Evolutionary conservation across 2,888 invertebrate species (phyloP).

Genomic region (Macroteleia sp.): DNA sequence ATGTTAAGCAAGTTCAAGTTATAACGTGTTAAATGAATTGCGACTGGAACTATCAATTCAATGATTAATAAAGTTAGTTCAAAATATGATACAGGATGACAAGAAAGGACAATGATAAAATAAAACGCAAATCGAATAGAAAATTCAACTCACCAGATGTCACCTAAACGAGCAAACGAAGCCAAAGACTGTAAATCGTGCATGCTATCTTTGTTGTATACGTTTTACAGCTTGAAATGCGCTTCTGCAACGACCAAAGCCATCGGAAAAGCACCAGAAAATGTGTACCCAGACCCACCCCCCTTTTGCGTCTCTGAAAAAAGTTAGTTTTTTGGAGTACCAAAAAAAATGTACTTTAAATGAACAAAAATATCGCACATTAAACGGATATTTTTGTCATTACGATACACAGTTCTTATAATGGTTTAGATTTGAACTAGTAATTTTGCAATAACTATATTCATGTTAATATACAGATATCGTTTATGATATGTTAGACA

Average conservation of each 20-base stretch:
- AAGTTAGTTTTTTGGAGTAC: constrained; percentile 54
- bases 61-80: too few species aligned
- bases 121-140: constrained; percentile 31
- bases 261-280: constrained; percentile 53
- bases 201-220: constrained; percentile 46
- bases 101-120: constrained; percentile 18
- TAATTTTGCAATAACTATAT: too few species aligned
- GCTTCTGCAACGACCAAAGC: constrained; percentile 48
- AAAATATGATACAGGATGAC: constrained; percentile 11
- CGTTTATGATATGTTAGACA: too few species aligned
- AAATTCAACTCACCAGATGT: constrained; percentile 46
- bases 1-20: too few species aligned
- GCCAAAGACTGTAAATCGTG: constrained; percentile 49
- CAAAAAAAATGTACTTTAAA: constrained; percentile 29
- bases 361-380: constrained; percentile 34
- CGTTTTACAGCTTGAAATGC: constrained; percentile 45
- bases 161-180: constrained; percentile 50
- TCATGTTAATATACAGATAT: too few species aligned
- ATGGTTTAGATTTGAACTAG: too few species aligned
- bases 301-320: constrained; percentile 59
- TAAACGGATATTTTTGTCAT: constrained; percentile 32
- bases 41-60: too few species aligned
- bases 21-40: too few species aligned
- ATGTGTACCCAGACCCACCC: constrained; percentile 49
- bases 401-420: not conserved